A percentile compares a stretch with the other conserved stretches of the same genome.
Conservation (phyloP, 2,888 invertebrate genomes). For the Balanococcus diminutus region DNA sequence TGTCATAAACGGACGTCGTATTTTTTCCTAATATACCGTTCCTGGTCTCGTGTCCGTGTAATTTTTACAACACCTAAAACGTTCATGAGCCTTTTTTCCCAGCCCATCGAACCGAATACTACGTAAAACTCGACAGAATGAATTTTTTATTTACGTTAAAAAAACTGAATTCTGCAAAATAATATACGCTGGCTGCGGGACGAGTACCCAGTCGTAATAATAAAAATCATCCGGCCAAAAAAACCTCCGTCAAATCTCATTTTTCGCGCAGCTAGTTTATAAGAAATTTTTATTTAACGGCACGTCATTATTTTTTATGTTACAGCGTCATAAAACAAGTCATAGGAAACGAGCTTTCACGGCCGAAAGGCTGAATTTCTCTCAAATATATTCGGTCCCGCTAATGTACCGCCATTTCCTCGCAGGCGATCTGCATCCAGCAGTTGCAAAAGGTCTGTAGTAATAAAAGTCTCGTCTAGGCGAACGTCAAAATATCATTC, state of each 20-base stretch:
- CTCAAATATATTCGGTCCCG: background rate
- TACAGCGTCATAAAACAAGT: background rate
- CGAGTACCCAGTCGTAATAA: background rate
- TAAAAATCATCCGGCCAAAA: background rate
- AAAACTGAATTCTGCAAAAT: background rate
- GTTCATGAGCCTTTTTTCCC: background rate
- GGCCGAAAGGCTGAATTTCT: background rate
- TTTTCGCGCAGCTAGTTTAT: background rate
- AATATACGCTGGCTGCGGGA: background rate
- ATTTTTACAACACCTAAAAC: conserved; percentile 21
- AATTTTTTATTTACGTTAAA: background rate
- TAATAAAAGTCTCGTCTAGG: too few relatives aligned
- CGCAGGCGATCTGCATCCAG: too few relatives aligned
- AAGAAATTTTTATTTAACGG: background rate
- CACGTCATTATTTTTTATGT: background rate
- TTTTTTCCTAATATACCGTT: background rate
- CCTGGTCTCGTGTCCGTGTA: too few relatives aligned
- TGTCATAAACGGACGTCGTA: background rate
- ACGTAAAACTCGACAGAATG: background rate
- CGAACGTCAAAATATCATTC: too few relatives aligned
- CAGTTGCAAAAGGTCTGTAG: too few relatives aligned
- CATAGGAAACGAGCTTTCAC: background rate
- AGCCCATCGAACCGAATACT: background rate
- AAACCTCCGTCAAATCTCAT: background rate
- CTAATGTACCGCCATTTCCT: background rate